Evolutionary conservation across 2,888 invertebrate species (phyloP).

Genomic region (Acrocera orbiculus): DNA sequence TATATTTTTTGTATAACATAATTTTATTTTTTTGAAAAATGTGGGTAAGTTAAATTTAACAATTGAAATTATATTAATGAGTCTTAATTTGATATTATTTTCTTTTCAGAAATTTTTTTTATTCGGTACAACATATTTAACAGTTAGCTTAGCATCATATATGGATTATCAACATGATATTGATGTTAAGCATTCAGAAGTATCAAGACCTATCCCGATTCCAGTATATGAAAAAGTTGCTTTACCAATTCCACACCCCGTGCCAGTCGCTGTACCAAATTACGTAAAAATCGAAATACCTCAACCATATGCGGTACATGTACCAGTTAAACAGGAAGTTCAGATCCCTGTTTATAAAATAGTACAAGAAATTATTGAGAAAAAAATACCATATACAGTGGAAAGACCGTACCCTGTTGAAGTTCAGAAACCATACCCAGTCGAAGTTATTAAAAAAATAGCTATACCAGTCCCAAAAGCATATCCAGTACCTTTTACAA

Average conservation of each 20-base stretch:
- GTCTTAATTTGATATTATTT: no score
- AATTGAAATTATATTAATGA: no score
- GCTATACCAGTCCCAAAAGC: constrained; percentile 52
- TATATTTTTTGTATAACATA: no score
- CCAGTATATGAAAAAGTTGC: constrained; percentile 55
- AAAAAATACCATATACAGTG: constrained; percentile 54
- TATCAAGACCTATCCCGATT: constrained; percentile 49
- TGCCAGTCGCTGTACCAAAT: constrained; percentile 46
- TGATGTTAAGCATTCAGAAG: constrained; percentile 44
- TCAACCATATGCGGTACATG: constrained; percentile 56
- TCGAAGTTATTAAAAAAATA: constrained; percentile 56
- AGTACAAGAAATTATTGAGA: constrained; percentile 52
- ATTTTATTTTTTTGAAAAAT: no score
- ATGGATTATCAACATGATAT: constrained; percentile 38
- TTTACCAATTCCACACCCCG: constrained; percentile 54
- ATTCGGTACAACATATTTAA: no score
- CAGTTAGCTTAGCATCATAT: constrained; percentile 15
- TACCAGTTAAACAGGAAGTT: constrained; percentile 49
- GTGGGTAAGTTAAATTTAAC: no score
- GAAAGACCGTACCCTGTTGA: constrained; percentile 48
- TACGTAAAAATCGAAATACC: constrained; percentile 51
- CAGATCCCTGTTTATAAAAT: constrained; percentile 56
- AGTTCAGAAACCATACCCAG: constrained; percentile 56
- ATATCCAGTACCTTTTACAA: constrained; percentile 54
- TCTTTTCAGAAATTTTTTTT: no score